Conservation (phyloP, 2,888 invertebrate genomes). For the Andrena flavipes region DNA sequence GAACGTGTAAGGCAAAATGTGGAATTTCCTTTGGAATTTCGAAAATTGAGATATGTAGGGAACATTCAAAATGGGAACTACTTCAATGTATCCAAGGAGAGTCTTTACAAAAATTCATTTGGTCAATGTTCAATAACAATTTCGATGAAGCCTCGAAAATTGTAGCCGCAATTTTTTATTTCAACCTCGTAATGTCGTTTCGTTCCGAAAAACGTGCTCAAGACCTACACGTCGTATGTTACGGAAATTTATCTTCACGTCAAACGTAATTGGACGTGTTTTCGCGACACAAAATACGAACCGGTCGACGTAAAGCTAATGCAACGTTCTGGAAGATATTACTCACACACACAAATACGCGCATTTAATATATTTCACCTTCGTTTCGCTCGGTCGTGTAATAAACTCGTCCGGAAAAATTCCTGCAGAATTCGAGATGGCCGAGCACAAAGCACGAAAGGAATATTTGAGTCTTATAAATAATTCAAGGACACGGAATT, state of each 20-base stretch:
- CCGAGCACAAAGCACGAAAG: neutral
- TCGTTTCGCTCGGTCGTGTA: neutral
- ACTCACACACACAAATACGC: neutral
- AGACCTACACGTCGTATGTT: constrained; percentile 4
- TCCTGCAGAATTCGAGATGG: neutral
- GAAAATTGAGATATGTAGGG: neutral
- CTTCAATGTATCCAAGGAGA: neutral
- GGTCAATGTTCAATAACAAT: constrained; percentile 3
- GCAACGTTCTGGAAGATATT: neutral
- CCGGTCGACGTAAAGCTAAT: constrained; percentile 13
- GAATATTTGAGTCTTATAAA: constrained; percentile 1
- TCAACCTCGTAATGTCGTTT: constrained; percentile 1
- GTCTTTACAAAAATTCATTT: neutral
- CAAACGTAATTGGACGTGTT: neutral
- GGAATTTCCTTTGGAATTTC: neutral
- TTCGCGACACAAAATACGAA: constrained; percentile 30
- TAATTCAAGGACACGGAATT: neutral
- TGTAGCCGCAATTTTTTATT: constrained; percentile 1
- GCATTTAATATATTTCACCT: neutral
- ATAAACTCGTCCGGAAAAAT: neutral
- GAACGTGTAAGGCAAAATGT: no score
- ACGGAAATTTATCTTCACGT: constrained; percentile 33
- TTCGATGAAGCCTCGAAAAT: neutral
- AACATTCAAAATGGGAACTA: neutral
- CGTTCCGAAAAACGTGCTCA: neutral